Percentiles rank a stretch among this genome's conserved stretches.
These are phyloP conservation scores for Mamestra brassicae DNA, from an alignment of 2,888 invertebrate species.

Conservation along the genomic window DNA sequence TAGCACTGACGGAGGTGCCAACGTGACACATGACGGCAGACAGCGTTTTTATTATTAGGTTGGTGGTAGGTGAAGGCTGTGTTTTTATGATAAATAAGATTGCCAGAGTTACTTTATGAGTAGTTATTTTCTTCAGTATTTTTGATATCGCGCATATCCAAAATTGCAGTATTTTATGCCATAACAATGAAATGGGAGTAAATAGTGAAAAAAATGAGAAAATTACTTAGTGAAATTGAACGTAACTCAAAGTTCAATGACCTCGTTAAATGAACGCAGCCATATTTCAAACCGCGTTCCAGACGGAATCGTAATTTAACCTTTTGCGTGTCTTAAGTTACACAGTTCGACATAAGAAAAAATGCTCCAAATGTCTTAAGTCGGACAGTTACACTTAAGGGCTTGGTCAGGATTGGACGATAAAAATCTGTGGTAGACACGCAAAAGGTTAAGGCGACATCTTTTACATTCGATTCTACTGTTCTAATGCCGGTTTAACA, in stretches of 20 bases:
- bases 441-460: not conserved
- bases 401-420: too few species aligned
- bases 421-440: too few species aligned
- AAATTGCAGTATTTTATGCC: rapidly evolving
- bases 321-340: too few species aligned
- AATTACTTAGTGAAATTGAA: not conserved
- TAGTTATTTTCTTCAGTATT: not conserved
- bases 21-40: slow-evolving; percentile 67
- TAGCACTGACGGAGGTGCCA: slow-evolving; percentile 84
- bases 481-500: not conserved
- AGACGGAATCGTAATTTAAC: not conserved
- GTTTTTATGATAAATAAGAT: not conserved
- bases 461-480: not conserved
- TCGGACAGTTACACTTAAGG: too few species aligned
- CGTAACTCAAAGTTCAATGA: slow-evolving; percentile 15
- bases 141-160: not conserved
- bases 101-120: not conserved
- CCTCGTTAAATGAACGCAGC: slow-evolving; percentile 28
- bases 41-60: slow-evolving; percentile 54
- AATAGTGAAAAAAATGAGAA: too few species aligned
- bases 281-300: slow-evolving; percentile 22
- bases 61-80: slow-evolving; percentile 37
- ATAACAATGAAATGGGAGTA: not conserved
- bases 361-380: too few species aligned
- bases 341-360: too few species aligned